Conservation (phyloP, 1,140 invertebrate genomes). For the Drosophila nigrodunni region DNA sequence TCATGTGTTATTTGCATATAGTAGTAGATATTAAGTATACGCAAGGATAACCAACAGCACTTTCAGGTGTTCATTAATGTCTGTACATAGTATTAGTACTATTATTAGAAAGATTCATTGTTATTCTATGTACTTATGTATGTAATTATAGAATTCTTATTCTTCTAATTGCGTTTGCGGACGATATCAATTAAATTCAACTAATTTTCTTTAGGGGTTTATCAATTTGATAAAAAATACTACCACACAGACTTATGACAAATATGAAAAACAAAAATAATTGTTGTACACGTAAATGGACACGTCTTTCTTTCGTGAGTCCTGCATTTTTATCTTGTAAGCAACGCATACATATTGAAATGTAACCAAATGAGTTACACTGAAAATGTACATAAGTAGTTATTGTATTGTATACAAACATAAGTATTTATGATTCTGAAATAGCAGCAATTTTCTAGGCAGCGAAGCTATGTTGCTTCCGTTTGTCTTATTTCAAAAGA, state of each 20-base stretch:
- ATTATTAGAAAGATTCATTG: slow-evolving; percentile 29
- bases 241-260: slow-evolving; percentile 33
- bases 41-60: slow-evolving; percentile 43
- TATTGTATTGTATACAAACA: slow-evolving; percentile 16
- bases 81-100: background rate
- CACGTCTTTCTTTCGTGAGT: slow-evolving; percentile 12
- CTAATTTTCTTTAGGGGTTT: slow-evolving; percentile 31
- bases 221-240: slow-evolving; percentile 17
- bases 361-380: slow-evolving; percentile 24
- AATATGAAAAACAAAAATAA: slow-evolving; percentile 18
- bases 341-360: slow-evolving; percentile 40
- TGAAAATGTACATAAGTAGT: slow-evolving; percentile 22
- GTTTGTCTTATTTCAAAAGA: background rate
- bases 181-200: slow-evolving; percentile 21
- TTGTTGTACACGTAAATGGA: slow-evolving; percentile 26
- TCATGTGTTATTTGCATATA: slow-evolving; percentile 15
- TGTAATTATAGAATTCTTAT: slow-evolving; percentile 30
- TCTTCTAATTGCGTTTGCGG: slow-evolving; percentile 26
- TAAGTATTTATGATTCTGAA: background rate
- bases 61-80: slow-evolving; percentile 26
- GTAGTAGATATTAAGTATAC: slow-evolving; percentile 24
- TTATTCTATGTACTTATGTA: slow-evolving; percentile 26
- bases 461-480: background rate
- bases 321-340: slow-evolving; percentile 41
- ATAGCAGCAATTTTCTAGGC: background rate